These are phyloP conservation scores for Anguilla japonica DNA, from an alignment of 2,113 vertebrate genomes.

Conservation along the genomic window DNA sequence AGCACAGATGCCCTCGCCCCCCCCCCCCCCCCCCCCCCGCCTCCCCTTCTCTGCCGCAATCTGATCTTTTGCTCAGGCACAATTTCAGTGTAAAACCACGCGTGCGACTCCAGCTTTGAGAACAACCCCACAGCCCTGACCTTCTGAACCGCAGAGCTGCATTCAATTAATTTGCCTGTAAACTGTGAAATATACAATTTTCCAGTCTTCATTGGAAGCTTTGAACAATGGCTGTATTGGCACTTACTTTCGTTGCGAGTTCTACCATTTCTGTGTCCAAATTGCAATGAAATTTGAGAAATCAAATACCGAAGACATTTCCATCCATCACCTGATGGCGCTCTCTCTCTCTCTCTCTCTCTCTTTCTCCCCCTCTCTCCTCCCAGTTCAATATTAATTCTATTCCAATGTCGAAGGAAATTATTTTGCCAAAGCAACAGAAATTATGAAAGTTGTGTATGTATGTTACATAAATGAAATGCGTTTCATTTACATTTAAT, in stretches of 20 bases:
- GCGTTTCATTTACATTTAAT: neutral
- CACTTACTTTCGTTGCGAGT: neutral
- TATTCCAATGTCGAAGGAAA: neutral
- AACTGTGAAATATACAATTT: conserved; percentile 1
- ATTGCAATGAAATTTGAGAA: neutral
- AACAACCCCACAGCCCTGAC: neutral
- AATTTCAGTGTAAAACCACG: neutral
- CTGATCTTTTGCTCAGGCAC: neutral
- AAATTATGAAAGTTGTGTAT: neutral
- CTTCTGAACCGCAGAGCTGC: neutral
- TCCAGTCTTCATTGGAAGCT: neutral
- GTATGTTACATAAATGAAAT: neutral
- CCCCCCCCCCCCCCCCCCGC: too few relatives aligned
- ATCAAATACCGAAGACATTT: neutral
- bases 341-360: neutral
- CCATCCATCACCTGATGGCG: neutral
- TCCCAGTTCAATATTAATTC: neutral
- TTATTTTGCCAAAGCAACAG: neutral
- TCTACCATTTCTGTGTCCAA: neutral
- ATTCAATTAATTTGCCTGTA: neutral
- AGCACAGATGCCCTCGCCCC: neutral
- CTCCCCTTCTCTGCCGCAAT: too few relatives aligned
- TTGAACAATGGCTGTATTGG: neutral
- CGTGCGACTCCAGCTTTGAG: neutral
- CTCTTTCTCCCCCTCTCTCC: neutral